phyloP scores from a whole-genome alignment of 2,888 invertebrate species.

The Willowsia nigromaculata region DNA sequence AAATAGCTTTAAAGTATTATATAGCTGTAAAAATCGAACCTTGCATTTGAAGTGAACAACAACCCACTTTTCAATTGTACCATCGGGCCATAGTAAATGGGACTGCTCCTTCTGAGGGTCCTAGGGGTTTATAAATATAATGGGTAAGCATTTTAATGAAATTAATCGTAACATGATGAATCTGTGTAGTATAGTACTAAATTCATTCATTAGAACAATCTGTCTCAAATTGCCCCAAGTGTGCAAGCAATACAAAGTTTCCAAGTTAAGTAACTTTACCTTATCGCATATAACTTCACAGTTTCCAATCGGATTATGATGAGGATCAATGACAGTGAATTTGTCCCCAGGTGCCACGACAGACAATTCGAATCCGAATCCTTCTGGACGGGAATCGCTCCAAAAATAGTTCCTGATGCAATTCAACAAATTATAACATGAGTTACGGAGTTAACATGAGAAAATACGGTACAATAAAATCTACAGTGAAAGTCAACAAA shows the following conservation, averaged over 20 bases:
- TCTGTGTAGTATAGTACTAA: too few species aligned
- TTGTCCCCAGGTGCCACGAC: constrained; percentile 86
- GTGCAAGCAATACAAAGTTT: background rate
- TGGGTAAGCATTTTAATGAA: background rate
- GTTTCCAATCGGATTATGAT: constrained; percentile 85
- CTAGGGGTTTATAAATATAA: constrained; percentile 80
- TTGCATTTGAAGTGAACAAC: constrained; percentile 76
- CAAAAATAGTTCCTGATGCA: constrained; percentile 86
- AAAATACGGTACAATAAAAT: too few species aligned
- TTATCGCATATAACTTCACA: constrained; percentile 85
- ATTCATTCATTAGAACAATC: background rate
- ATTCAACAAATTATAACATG: background rate
- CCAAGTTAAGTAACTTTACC: constrained; percentile 81
- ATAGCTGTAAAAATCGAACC: constrained; percentile 61
- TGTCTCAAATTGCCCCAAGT: constrained; percentile 16
- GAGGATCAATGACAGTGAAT: constrained; percentile 87
- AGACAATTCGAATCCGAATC: constrained; percentile 87
- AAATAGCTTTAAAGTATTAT: too few species aligned
- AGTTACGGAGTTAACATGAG: too few species aligned
- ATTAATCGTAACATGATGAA: too few species aligned
- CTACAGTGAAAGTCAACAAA: too few species aligned
- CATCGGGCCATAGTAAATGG: constrained; percentile 79
- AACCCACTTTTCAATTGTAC: constrained; percentile 78
- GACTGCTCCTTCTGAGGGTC: constrained; percentile 82
- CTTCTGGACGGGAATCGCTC: constrained; percentile 88